These are phyloP conservation scores for Oryctes rhinoceros DNA, from an alignment of 1,140 invertebrate species.

Conservation along the genomic window DNA sequence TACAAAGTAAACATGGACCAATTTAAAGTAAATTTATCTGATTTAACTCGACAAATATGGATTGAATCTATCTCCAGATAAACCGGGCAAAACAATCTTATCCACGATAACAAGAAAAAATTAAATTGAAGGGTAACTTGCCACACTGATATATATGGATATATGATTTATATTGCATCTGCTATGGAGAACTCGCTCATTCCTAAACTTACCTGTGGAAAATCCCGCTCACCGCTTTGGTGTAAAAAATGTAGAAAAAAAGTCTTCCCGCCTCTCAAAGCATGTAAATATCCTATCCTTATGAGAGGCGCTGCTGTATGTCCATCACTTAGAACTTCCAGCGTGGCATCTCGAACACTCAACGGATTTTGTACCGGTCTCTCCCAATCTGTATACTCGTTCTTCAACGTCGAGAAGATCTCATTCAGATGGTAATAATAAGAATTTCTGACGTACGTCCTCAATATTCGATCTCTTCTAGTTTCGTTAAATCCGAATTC, in stretches of 20 bases:
- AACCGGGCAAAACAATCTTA: no score
- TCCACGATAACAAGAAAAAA: not conserved
- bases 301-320: conserved; percentile 85
- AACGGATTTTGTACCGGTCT: conserved; percentile 76
- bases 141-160: not conserved
- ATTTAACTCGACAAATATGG: no score
- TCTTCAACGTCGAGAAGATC: conserved; percentile 89
- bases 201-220: conserved; percentile 71
- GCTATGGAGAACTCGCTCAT: no score
- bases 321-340: conserved; percentile 84
- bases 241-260: conserved; percentile 91
- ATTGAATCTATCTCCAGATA: no score
- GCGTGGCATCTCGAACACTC: conserved; percentile 77
- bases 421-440: conserved; percentile 91
- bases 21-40: no score
- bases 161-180: no score
- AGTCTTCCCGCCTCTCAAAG: conserved; percentile 77
- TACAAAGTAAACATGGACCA: no score
- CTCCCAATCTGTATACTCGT: conserved; percentile 95
- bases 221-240: conserved; percentile 76
- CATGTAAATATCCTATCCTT: conserved; percentile 81
- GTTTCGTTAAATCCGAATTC: conserved; percentile 88
- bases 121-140: not conserved
- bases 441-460: conserved; percentile 88
- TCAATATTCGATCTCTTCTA: conserved; percentile 81